These are phyloP conservation scores for Crotalus helleri DNA, from an alignment of 2,113 vertebrate genomes.

Conservation along the genomic window DNA sequence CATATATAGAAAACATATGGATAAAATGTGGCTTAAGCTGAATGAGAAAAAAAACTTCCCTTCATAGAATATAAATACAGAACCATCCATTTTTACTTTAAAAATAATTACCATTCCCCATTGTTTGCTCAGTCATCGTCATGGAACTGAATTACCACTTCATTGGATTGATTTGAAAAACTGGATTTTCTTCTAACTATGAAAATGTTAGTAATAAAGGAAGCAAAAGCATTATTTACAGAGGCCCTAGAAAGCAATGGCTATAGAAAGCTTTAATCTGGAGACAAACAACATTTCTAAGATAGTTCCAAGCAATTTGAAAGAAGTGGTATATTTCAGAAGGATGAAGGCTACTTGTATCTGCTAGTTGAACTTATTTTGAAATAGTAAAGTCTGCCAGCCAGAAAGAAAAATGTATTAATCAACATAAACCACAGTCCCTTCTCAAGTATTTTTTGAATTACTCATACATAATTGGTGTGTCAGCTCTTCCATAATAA, in stretches of 20 bases:
- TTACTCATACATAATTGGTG: neutral
- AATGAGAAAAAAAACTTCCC: neutral
- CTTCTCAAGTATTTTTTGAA: neutral
- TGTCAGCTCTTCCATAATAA: neutral
- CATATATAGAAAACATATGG: neutral
- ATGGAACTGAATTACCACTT: neutral
- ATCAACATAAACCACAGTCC: neutral
- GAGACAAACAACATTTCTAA: neutral
- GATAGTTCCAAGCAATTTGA: neutral
- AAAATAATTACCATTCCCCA: neutral
- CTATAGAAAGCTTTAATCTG: neutral
- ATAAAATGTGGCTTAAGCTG: neutral
- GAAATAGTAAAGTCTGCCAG: neutral
- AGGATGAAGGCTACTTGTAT: neutral
- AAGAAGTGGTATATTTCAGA: neutral
- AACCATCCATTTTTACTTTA: neutral
- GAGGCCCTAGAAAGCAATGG: neutral
- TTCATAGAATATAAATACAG: neutral
- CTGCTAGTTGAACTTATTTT: neutral
- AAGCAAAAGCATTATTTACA: neutral
- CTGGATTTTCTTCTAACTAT: neutral
- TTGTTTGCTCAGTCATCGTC: neutral
- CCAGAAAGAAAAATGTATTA: neutral
- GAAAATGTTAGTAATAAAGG: neutral
- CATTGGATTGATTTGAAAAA: neutral